Percentiles rank a stretch among this genome's conserved stretches.
These are phyloP conservation scores for Coluber constrictor DNA, from an alignment of 2,797 vertebrate species.

Conservation along the genomic window DNA sequence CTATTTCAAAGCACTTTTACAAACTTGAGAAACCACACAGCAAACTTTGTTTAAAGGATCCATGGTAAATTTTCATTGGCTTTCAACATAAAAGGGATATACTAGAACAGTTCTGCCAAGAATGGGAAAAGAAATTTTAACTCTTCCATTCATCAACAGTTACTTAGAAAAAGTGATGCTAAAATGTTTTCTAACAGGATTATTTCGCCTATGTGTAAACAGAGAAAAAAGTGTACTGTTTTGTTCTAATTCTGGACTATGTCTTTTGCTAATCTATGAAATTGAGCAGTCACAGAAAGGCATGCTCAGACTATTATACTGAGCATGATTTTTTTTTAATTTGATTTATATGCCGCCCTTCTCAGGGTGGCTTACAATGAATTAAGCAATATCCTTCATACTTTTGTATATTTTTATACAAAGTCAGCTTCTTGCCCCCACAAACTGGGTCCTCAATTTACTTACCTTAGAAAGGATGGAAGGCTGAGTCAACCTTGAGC, in stretches of 20 bases:
- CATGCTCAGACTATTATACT: neutral
- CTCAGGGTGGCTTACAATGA: no score
- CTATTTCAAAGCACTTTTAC: conserved; percentile 55
- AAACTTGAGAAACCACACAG: conserved; percentile 49
- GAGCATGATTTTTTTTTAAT: neutral
- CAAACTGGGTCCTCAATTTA: no score
- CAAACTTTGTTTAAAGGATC: conserved; percentile 30
- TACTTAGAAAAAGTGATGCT: neutral
- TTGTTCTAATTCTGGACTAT: neutral
- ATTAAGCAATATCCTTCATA: no score
- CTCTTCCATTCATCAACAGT: neutral
- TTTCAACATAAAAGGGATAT: neutral
- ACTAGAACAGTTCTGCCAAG: neutral
- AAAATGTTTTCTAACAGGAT: neutral
- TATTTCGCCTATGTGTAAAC: neutral
- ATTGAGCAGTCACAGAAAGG: neutral
- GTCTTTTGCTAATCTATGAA: neutral
- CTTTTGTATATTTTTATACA: no score
- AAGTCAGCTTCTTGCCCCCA: no score
- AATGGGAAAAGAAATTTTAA: neutral
- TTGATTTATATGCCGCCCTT: no score
- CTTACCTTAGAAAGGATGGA: no score
- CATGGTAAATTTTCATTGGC: conserved; percentile 39
- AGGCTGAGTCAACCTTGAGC: no score
- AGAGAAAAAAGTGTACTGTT: neutral